A percentile compares a stretch with the other conserved stretches of the same genome.
Evolutionary conservation across 2,888 invertebrate species (phyloP).

Genomic region (Drosophila meridiana): DNA sequence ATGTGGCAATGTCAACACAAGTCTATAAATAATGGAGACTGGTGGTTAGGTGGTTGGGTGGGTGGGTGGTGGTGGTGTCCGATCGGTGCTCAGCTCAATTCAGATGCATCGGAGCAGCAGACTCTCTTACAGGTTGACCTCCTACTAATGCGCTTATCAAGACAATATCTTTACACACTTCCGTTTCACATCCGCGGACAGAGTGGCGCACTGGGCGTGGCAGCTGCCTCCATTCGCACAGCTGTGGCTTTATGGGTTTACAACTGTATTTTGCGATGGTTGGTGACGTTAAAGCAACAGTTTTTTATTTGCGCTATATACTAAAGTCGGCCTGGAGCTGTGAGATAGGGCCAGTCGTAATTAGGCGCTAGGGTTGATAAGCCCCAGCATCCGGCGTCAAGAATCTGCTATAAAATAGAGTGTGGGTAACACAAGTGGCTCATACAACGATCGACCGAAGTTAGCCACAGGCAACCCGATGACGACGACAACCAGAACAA

Average conservation of each 20-base stretch:
- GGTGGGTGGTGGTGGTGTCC: background rate
- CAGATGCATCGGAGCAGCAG: conserved; percentile 10
- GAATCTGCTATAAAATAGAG: conserved; percentile 62
- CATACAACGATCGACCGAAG: conserved; percentile 80
- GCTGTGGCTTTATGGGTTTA: conserved; percentile 65
- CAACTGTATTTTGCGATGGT: conserved; percentile 67
- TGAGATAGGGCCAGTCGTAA: conserved; percentile 44
- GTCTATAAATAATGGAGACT: background rate
- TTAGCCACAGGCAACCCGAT: conserved; percentile 74
- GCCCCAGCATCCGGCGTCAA: conserved; percentile 61
- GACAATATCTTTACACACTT: conserved; percentile 74
- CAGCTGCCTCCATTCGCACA: conserved; percentile 30
- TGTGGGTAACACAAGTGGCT: conserved; percentile 43
- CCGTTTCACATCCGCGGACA: conserved; percentile 72
- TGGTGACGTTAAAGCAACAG: conserved; percentile 45
- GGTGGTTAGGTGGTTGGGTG: too few relatives aligned
- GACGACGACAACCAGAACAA: conserved; percentile 49
- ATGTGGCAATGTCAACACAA: background rate
- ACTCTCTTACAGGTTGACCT: conserved; percentile 34
- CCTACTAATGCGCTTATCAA: conserved; percentile 11
- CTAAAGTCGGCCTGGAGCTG: conserved; percentile 28
- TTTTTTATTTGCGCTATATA: conserved; percentile 64
- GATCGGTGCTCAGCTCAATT: conserved; percentile 12
- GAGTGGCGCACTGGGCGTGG: conserved; percentile 30
- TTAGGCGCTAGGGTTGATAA: conserved; percentile 59